These are phyloP conservation scores for Ceyx cyanopectus DNA, from an alignment of 2,113 vertebrate genomes.

Conservation along the genomic window DNA sequence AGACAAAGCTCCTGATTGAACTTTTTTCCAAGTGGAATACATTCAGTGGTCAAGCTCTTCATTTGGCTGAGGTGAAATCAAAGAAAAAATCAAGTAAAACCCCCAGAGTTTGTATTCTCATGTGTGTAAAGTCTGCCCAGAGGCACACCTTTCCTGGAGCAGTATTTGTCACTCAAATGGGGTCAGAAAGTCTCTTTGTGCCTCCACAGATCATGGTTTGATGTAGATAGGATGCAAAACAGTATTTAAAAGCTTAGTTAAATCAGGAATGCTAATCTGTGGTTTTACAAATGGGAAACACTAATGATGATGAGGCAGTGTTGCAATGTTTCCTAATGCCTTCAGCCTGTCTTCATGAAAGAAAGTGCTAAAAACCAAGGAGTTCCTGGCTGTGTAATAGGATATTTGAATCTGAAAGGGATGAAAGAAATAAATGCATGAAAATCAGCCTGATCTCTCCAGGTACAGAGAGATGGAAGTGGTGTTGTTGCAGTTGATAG, in stretches of 20 bases:
- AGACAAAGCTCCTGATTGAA: fast-evolving
- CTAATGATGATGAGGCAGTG: neutral
- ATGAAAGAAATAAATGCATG: neutral
- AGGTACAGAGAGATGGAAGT: fast-evolving
- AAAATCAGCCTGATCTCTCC: neutral
- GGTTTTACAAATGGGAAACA: neutral
- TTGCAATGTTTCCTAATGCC: neutral
- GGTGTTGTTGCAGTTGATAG: neutral
- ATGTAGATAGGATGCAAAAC: neutral
- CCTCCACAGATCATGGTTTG: neutral
- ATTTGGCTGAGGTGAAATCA: neutral
- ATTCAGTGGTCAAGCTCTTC: neutral
- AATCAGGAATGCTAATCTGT: conserved; percentile 30
- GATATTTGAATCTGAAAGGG: neutral
- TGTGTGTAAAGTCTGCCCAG: neutral
- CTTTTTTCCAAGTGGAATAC: neutral
- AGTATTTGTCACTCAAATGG: neutral
- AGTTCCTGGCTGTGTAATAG: neutral
- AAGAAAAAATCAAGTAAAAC: neutral
- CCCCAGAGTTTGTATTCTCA: fast-evolving
- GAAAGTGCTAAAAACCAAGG: neutral
- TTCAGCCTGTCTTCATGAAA: neutral
- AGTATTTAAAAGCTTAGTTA: conserved; percentile 27
- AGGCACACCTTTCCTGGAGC: neutral
- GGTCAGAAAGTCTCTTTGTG: neutral